phyloP scores from a whole-genome alignment of 2,797 vertebrate genomes.

The Poeciliopsis turneri region DNA sequence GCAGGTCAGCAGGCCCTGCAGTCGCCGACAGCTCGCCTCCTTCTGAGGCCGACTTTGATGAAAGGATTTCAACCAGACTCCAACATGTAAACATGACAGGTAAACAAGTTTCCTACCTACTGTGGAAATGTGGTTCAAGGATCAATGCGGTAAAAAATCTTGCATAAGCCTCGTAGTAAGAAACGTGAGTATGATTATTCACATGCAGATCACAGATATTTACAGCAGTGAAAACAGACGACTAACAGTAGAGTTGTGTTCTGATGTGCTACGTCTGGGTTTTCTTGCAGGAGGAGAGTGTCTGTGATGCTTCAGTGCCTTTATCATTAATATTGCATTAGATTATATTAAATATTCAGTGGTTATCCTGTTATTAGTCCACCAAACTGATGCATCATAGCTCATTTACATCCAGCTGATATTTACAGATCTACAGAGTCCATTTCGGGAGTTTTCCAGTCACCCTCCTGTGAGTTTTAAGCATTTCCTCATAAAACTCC shows the following conservation, averaged over 20 bases:
- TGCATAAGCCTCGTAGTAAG: slow-evolving; percentile 72
- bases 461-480: slow-evolving; percentile 7
- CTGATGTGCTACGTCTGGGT: slow-evolving; percentile 15
- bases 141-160: slow-evolving; percentile 64
- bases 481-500: slow-evolving; percentile 29
- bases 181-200: slow-evolving; percentile 51
- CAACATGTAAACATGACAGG: slow-evolving; percentile 22
- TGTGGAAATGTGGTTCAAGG: slow-evolving; percentile 42
- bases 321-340: slow-evolving; percentile 69
- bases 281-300: slow-evolving; percentile 17
- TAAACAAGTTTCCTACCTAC: slow-evolving; percentile 16
- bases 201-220: slow-evolving; percentile 76
- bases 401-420: slow-evolving; percentile 1
- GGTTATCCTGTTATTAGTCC: not conserved
- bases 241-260: slow-evolving; percentile 1
- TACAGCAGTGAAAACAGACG: slow-evolving; percentile 52
- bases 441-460: not conserved
- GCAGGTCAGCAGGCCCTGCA: slow-evolving; percentile 1
- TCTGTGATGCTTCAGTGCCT: slow-evolving; percentile 43
- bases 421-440: slow-evolving; percentile 23
- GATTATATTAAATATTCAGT: slow-evolving; percentile 32
- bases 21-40: not conserved
- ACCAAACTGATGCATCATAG: not conserved
- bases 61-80: slow-evolving; percentile 46
- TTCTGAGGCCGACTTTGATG: slow-evolving; percentile 27